These are phyloP conservation scores for Cepaea nemoralis DNA, from an alignment of 1,140 invertebrate species.

Conservation along the genomic window DNA sequence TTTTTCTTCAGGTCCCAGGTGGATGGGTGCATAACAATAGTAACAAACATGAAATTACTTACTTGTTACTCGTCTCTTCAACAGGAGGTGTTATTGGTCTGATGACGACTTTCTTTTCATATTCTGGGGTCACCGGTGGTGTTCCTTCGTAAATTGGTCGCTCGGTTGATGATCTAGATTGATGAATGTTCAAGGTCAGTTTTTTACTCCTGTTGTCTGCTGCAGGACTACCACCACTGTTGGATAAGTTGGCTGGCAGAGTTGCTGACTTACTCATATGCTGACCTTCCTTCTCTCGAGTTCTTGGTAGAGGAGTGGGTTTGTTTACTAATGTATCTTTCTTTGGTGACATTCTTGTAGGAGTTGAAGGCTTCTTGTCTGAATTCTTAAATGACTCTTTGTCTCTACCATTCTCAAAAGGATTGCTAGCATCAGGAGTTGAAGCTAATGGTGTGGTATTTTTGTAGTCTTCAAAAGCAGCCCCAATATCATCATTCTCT, in stretches of 20 bases:
- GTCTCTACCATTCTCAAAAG: neutral
- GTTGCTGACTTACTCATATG: slow-evolving; percentile 35
- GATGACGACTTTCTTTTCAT: slow-evolving; percentile 44
- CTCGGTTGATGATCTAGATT: slow-evolving; percentile 44
- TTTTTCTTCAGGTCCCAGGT: too few relatives aligned
- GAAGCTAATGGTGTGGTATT: neutral
- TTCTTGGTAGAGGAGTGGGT: neutral
- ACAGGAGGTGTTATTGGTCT: slow-evolving; percentile 62
- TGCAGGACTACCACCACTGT: slow-evolving; percentile 27
- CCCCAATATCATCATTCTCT: slow-evolving; percentile 35
- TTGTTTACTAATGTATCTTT: neutral
- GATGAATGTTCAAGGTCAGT: slow-evolving; percentile 40
- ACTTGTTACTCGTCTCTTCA: neutral
- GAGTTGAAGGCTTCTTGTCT: neutral
- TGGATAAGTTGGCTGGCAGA: slow-evolving; percentile 41
- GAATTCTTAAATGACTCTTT: neutral
- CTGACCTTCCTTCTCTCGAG: neutral
- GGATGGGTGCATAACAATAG: too few relatives aligned
- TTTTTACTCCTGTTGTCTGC: slow-evolving; percentile 28
- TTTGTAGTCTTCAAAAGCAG: slow-evolving; percentile 33
- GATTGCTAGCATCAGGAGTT: neutral
- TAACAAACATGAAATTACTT: too few relatives aligned
- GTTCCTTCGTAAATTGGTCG: slow-evolving; percentile 63
- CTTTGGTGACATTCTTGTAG: neutral
- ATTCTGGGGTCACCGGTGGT: slow-evolving; percentile 59